Evolutionary conservation across 2,888 invertebrate species (phyloP).

Genomic region (Callyntrura guangdongensis): DNA sequence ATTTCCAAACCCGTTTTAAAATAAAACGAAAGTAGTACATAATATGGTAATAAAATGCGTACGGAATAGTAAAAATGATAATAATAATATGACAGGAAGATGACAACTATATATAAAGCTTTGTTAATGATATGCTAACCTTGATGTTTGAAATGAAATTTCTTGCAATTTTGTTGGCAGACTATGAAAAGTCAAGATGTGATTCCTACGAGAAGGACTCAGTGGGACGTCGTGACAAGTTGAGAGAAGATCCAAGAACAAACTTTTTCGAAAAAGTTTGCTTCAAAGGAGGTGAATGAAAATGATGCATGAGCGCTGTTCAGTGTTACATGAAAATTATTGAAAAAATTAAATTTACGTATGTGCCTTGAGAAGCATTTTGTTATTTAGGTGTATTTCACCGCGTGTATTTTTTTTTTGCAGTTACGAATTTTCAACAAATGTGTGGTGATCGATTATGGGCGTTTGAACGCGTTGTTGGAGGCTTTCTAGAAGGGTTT

Average conservation of each 20-base stretch:
- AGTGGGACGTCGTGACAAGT: slow-evolving; percentile 85
- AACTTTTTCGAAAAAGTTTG: slow-evolving; percentile 86
- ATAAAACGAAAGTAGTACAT: neutral
- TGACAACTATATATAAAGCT: neutral
- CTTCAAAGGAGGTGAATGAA: slow-evolving; percentile 85
- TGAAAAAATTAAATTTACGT: too few species aligned
- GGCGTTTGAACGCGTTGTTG: slow-evolving; percentile 87
- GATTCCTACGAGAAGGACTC: slow-evolving; percentile 86
- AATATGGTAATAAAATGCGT: neutral
- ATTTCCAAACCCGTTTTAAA: neutral
- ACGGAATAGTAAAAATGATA: neutral
- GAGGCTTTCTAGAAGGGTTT: slow-evolving; percentile 86
- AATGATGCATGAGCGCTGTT: neutral
- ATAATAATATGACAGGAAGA: slow-evolving; percentile 2
- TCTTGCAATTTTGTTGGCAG: slow-evolving; percentile 81
- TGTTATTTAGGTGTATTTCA: neutral
- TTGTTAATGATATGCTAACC: neutral
- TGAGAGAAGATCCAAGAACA: slow-evolving; percentile 85
- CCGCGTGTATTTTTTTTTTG: slow-evolving; percentile 27
- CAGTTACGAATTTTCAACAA: slow-evolving; percentile 86
- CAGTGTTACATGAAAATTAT: neutral
- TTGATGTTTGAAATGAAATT: slow-evolving; percentile 1
- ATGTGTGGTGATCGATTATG: slow-evolving; percentile 86
- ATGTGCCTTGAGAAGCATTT: neutral
- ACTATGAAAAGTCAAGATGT: slow-evolving; percentile 86